Base-by-base conservation (phyloP, 1,140 invertebrate genomes). In the Dufourea novaeangliae region DNA sequence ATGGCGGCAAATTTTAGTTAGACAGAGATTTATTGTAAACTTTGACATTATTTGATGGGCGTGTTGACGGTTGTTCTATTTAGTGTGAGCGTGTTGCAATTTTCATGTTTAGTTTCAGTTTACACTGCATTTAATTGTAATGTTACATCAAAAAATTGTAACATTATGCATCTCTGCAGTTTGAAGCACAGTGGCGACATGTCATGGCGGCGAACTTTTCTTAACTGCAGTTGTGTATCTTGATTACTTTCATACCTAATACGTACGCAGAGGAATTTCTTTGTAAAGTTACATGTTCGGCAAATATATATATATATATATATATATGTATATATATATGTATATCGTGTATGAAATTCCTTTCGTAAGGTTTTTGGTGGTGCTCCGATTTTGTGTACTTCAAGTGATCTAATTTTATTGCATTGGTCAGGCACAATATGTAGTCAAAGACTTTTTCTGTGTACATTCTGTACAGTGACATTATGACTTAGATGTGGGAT, bases 1-100 rank as follows among this genome's bases (percentile, higher is more conserved):
- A 90, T 91, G 88, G 90, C 90, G 88, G 88, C 80, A 87, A 89
- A 90, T 88, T 89, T 86, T 84, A 76, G 69, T 80, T 87, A 68
- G 76, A 78, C 83, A 79, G 44, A 72, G 73, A 83, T 87, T 84
- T 64, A 67, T 84, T 75, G 39, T 69, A 79, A 82, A 77, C 46
- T 54, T 73, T 64, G 64, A 4, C 22, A 1, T 12, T 44, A 71
- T 14, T 32, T 5, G 25, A 37, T 32, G 29, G 12, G 59, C 37
- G 8, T 46, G 52, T 20, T 2, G 39, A 63, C 10, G n/a, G n/a
- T 52, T 54, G 11, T 34, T 71, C n/a, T 22, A n/a, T n/a, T n/a
- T n/a, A 32, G 17, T 22, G 22, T 6, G 27, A 52, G 17, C 1
- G 25, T 34, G 17, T 41, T 41, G 1, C 7, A 22, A 25, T 62